Conservation (phyloP, 1,140 invertebrate species). For the Aphis gossypii region DNA sequence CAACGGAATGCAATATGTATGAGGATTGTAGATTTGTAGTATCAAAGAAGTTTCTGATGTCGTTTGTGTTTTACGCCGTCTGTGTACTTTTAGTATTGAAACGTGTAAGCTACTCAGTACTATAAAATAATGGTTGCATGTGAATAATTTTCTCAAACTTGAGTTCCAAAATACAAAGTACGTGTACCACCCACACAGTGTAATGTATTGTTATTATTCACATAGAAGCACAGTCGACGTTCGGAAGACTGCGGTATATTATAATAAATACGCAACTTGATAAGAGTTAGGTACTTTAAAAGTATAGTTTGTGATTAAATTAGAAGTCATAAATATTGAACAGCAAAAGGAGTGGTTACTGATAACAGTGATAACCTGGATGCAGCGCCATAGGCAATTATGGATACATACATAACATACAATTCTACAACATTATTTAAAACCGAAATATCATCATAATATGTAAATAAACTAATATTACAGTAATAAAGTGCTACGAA, state of each 20-base stretch:
- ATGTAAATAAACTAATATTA: background rate
- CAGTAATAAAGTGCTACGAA: no score
- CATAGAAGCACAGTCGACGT: background rate
- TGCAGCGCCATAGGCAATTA: rapidly evolving
- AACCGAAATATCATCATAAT: background rate
- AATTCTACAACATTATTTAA: background rate
- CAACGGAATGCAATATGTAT: background rate
- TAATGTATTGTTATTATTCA: background rate
- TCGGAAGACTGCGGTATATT: background rate
- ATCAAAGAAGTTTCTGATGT: background rate
- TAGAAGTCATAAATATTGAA: no score
- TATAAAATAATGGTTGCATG: background rate
- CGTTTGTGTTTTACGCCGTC: no score
- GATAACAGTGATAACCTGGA: no score
- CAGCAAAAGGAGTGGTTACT: no score
- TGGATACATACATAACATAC: background rate
- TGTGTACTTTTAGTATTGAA: background rate
- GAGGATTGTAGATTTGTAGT: background rate
- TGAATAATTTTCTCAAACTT: background rate
- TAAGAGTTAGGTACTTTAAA: background rate
- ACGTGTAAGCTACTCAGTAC: background rate
- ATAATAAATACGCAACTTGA: background rate
- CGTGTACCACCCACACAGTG: background rate
- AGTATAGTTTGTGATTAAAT: background rate
- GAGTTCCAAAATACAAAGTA: background rate